Base-by-base conservation (phyloP, 2,888 invertebrate genomes). In the Callimorpha dominula region DNA sequence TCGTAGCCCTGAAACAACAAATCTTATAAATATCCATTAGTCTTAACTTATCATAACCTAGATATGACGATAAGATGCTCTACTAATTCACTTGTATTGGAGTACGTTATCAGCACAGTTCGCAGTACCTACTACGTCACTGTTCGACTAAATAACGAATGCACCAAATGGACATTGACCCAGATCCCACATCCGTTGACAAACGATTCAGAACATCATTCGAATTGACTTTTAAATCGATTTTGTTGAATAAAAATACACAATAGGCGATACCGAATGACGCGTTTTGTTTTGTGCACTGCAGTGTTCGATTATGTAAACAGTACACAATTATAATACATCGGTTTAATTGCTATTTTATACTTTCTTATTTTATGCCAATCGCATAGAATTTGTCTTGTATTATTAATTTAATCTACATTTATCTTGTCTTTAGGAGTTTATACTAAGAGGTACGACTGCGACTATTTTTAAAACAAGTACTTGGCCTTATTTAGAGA, bases 161-260 rank as follows among this genome's bases (percentile, higher is more conserved):
- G 84, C 86, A 81, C 82, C 79, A 78, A 79, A 81, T 88, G 91
- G 91, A 91, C 94, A 93, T 92, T 94, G 93, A 92, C 93, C 94
- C 81, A 93, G 79, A 91, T 93, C 82, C 78, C 76, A 87, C 88
- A 88, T 90, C 89, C 88, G 89, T 86, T 85, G 88, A 86, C 88
- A 89, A 91, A 84, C 87, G 82, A 91, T 92, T 89, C 91, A 91
- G 82, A 87, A 91, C 88, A 91, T 91, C 87, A 89, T 83, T 85
- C 85, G 87, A 89, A 92, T 92, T 92, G 92, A 91, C 88, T 93
- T 92, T 88, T 85, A 91, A 93, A 94, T 89, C 85, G 83, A 82
- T 85, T 82, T 86, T 85, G 87, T 85, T 89, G 90, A 91, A 93
- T 92, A 91, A 88, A 90, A 86, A 81, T 86, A 81, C 81, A 81